Conservation (phyloP, 2,888 invertebrate genomes). For the Lapara coniferarum region DNA sequence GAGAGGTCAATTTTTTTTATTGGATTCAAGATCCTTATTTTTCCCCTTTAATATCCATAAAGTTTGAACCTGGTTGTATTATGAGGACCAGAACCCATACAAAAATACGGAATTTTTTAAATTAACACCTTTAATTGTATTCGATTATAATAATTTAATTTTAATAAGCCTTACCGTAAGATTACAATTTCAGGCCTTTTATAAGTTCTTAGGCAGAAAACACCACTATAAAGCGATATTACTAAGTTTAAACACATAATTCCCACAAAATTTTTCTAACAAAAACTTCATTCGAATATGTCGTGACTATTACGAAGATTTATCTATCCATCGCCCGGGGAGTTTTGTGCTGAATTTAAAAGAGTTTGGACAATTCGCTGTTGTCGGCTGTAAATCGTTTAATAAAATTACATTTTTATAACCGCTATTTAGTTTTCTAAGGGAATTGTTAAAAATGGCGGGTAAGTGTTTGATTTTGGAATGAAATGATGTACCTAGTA, state of each 20-base stretch:
- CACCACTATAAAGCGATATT: neutral
- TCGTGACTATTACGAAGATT: constrained; percentile 30
- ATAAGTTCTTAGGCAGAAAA: neutral
- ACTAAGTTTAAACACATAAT: neutral
- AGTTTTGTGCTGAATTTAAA: constrained; percentile 25
- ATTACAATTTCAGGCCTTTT: too few species aligned
- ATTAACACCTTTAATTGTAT: neutral
- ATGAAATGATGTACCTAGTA: too few species aligned
- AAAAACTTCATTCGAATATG: constrained; percentile 28
- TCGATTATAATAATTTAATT: too few species aligned
- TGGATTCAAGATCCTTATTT: too few species aligned
- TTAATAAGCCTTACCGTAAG: too few species aligned
- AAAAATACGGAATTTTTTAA: neutral
- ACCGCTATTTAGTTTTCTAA: constrained; percentile 5
- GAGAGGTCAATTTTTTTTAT: too few species aligned
- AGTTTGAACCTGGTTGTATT: too few species aligned
- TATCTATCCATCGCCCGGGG: constrained; percentile 23
- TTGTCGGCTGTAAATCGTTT: constrained; percentile 25
- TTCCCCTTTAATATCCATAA: too few species aligned
- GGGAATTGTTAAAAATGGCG: neutral
- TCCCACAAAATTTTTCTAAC: neutral
- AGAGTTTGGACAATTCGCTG: constrained; percentile 25
- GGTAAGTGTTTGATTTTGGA: neutral
- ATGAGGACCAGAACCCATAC: too few species aligned
- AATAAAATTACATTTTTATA: constrained; percentile 28